These are phyloP conservation scores for Neoarius graeffei DNA, from an alignment of 2,113 vertebrate species.

Conservation along the genomic window DNA sequence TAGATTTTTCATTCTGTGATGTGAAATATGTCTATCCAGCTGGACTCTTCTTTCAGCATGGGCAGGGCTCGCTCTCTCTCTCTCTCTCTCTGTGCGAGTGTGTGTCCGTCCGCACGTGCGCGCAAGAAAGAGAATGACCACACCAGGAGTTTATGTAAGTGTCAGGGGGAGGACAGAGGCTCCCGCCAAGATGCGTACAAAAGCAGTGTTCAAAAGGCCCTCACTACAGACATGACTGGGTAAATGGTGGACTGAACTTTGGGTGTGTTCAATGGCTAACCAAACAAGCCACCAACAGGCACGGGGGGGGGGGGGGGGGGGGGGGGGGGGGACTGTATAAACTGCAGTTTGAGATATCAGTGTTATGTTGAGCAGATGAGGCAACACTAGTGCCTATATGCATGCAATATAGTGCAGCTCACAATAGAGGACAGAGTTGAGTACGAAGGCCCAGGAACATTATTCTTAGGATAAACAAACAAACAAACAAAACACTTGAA, in stretches of 20 bases:
- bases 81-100: not conserved
- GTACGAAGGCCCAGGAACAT: not conserved
- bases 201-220: constrained; percentile 70
- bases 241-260: constrained; percentile 27
- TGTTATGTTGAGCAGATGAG: not conserved
- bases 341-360: constrained; percentile 26
- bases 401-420: not conserved
- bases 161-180: constrained; percentile 23
- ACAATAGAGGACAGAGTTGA: not conserved
- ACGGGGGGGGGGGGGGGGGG: no score
- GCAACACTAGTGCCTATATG: not conserved
- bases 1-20: not conserved
- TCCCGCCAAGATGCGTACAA: constrained; percentile 65
- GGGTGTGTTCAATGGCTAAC: constrained; percentile 55
- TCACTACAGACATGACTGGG: constrained; percentile 63
- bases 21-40: constrained; percentile 32
- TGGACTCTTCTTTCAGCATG: constrained; percentile 17
- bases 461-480: not conserved
- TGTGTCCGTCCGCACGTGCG: not conserved
- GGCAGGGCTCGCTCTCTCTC: not conserved
- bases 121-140: not conserved
- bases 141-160: constrained; percentile 64
- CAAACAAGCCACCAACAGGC: constrained; percentile 60
- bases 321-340: constrained; percentile 23
- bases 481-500: not conserved